phyloP scores from a whole-genome alignment of 2,888 invertebrate species.

The Pemphredon lugubris region DNA sequence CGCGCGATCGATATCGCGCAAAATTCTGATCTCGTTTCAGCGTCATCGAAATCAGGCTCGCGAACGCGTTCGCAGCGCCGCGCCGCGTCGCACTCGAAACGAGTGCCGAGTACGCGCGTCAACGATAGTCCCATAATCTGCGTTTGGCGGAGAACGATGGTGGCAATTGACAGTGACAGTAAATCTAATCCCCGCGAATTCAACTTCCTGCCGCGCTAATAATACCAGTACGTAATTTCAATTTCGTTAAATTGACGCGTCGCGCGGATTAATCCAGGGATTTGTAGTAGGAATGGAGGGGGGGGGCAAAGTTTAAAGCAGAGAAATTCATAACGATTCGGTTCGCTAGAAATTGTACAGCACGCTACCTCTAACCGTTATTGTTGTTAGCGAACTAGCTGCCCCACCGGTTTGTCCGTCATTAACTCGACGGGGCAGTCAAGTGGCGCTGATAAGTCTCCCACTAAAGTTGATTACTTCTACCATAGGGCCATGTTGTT shows the following conservation, averaged over 20 bases:
- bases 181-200: not conserved
- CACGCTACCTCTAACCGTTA: not conserved
- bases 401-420: slow-evolving; percentile 29
- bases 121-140: too few relatives aligned
- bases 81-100: too few relatives aligned
- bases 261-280: slow-evolving; percentile 47
- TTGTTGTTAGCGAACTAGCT: slow-evolving; percentile 47
- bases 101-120: too few relatives aligned
- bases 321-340: slow-evolving; percentile 24
- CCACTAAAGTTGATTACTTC: slow-evolving; percentile 59
- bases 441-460: slow-evolving; percentile 61
- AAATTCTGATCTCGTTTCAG: too few relatives aligned
- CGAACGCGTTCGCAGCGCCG: too few relatives aligned
- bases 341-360: slow-evolving; percentile 1
- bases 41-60: too few relatives aligned
- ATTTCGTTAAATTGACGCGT: slow-evolving; percentile 21
- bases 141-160: too few relatives aligned
- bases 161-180: not conserved
- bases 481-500: slow-evolving; percentile 22
- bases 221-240: too few relatives aligned
- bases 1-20: too few relatives aligned
- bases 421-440: slow-evolving; percentile 51
- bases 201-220: not conserved
- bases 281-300: too few relatives aligned
- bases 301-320: slow-evolving; percentile 30